Conservation (phyloP, 2,888 invertebrate genomes). For the Tubiluchus corallicola region DNA sequence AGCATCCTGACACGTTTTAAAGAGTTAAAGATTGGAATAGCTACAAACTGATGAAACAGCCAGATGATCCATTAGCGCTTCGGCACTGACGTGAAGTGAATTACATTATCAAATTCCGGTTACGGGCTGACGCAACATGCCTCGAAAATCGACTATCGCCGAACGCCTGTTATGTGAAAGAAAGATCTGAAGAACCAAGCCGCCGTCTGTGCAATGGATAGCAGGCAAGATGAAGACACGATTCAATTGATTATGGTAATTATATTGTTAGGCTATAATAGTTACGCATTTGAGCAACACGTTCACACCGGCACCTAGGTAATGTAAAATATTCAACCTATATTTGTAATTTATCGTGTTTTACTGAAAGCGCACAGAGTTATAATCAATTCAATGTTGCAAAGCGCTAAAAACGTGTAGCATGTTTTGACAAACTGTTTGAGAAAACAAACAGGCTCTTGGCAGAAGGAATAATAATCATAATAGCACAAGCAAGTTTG, state of each 20-base stretch:
- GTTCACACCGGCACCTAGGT: too few relatives aligned
- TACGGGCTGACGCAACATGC: slow-evolving; percentile 59
- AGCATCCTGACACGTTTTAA: slow-evolving; percentile 80
- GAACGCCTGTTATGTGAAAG: slow-evolving; percentile 63
- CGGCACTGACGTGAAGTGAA: slow-evolving; percentile 38
- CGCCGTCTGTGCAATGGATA: slow-evolving; percentile 82
- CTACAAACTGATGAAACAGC: slow-evolving; percentile 58
- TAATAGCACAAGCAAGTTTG: too few relatives aligned
- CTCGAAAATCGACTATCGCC: slow-evolving; percentile 56
- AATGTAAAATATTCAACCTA: too few relatives aligned
- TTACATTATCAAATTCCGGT: slow-evolving; percentile 71
- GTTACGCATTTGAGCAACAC: too few relatives aligned
- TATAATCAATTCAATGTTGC: too few relatives aligned
- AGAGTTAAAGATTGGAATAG: slow-evolving; percentile 44
- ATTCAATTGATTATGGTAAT: slow-evolving; percentile 38
- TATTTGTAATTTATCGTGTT: too few relatives aligned
- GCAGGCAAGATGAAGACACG: slow-evolving; percentile 82
- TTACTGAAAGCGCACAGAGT: too few relatives aligned
- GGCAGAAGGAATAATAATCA: too few relatives aligned
- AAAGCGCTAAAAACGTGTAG: too few relatives aligned
- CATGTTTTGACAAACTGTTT: too few relatives aligned
- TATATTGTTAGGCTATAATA: too few relatives aligned
- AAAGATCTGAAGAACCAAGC: slow-evolving; percentile 56
- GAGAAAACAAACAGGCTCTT: too few relatives aligned
- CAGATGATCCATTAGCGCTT: slow-evolving; percentile 36